These are phyloP conservation scores for Nipponia nippon DNA, from an alignment of 2,113 vertebrate genomes.

Conservation along the genomic window DNA sequence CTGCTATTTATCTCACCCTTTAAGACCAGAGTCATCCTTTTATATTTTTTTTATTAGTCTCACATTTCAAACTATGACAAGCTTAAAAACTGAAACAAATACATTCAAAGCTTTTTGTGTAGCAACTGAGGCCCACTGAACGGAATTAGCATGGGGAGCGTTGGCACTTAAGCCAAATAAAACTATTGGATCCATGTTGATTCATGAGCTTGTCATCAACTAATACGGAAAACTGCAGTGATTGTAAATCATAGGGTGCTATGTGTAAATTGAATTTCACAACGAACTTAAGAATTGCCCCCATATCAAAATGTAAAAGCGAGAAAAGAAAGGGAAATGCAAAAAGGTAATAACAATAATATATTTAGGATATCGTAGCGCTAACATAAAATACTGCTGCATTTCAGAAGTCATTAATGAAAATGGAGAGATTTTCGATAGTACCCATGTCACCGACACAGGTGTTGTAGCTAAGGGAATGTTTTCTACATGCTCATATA, in stretches of 20 bases:
- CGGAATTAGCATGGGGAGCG: neutral
- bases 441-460: neutral
- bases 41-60: neutral
- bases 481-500: neutral
- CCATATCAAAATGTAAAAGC: neutral
- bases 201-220: conserved; percentile 2
- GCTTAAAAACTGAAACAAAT: neutral
- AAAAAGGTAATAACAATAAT: neutral
- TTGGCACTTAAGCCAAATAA: neutral
- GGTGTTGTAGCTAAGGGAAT: neutral
- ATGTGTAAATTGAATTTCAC: neutral
- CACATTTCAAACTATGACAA: neutral
- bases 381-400: neutral
- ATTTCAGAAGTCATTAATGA: neutral
- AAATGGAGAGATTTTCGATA: neutral
- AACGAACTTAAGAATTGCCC: neutral
- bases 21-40: neutral
- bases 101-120: neutral
- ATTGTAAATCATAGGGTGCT: neutral
- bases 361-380: neutral
- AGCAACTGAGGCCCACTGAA: neutral
- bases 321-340: neutral
- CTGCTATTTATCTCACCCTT: neutral
- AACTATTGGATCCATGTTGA: neutral
- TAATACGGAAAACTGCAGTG: neutral